Evolutionary conservation across 23 tunicate genomes (phyloP).

Genomic region (Phallusia fumigata): DNA sequence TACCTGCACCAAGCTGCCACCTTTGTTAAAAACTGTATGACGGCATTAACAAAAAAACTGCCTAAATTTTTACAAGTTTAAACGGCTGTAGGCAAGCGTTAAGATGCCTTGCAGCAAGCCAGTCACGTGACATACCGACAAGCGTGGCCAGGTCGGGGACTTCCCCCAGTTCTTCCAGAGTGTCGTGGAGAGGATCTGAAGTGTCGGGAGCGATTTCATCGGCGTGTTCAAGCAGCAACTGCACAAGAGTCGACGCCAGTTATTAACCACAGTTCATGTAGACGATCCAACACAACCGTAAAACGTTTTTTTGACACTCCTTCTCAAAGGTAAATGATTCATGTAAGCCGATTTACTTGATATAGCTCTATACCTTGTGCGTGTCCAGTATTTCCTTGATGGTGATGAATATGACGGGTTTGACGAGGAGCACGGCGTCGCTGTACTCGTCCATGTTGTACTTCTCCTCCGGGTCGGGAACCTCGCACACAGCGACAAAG

Average conservation of each 20-base stretch:
- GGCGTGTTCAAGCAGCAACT: slow-evolving; percentile 88
- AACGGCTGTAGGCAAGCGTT: too few species aligned
- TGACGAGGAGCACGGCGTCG: slow-evolving; percentile 86
- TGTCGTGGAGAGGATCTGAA: slow-evolving; percentile 86
- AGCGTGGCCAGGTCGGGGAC: slow-evolving; percentile 78
- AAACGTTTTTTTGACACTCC: too few species aligned
- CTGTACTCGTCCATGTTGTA: slow-evolving; percentile 96
- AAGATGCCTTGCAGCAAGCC: too few species aligned
- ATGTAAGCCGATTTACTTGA: too few species aligned
- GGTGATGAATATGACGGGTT: slow-evolving; percentile 89
- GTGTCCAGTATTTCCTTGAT: slow-evolving; percentile 93
- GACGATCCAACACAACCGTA: too few species aligned
- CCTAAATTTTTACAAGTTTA: too few species aligned
- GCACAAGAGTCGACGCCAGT: not conserved
- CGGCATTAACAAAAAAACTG: too few species aligned
- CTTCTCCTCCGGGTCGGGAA: slow-evolving; percentile 97
- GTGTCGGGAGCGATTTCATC: slow-evolving; percentile 93
- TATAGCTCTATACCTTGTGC: too few species aligned
- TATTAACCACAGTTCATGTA: too few species aligned
- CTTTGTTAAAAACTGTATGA: too few species aligned
- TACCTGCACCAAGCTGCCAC: too few species aligned
- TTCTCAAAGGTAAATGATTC: too few species aligned
- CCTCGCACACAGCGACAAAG: slow-evolving; percentile 88
- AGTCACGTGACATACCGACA: slow-evolving; percentile 46
- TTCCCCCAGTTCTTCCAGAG: slow-evolving; percentile 83